Evolutionary conservation across 2,797 vertebrate genomes (phyloP).

Genomic region (Ceyx erithaca): DNA sequence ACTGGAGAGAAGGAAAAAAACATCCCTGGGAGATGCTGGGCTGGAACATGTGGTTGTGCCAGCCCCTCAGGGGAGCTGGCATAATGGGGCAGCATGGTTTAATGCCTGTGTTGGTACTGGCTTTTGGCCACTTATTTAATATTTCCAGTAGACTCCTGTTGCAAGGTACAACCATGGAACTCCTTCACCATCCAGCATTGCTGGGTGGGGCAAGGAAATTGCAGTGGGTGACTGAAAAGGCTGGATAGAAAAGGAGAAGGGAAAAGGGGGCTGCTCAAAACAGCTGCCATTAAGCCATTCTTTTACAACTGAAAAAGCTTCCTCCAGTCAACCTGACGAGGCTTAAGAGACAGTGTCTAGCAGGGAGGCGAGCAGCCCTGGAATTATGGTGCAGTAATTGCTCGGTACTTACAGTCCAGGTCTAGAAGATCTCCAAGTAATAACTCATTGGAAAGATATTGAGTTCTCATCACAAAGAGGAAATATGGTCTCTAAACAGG

Average conservation of each 20-base stretch:
- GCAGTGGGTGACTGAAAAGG: background rate
- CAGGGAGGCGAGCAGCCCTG: slow-evolving; percentile 1
- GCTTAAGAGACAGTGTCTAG: background rate
- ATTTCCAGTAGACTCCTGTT: fast-evolving
- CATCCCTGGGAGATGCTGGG: background rate
- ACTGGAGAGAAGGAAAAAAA: background rate
- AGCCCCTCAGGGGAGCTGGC: background rate
- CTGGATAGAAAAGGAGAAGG: background rate
- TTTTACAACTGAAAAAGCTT: background rate
- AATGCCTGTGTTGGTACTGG: background rate
- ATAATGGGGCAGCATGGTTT: fast-evolving
- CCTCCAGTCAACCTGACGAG: background rate
- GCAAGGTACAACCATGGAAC: background rate
- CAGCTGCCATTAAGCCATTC: background rate
- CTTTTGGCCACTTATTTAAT: background rate
- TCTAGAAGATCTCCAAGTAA: slow-evolving; percentile 43
- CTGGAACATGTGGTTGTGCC: background rate
- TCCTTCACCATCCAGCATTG: background rate
- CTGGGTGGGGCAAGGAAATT: background rate
- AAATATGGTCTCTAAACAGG: slow-evolving; percentile 73
- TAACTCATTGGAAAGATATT: slow-evolving; percentile 68
- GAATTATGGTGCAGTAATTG: slow-evolving; percentile 54
- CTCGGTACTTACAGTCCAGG: slow-evolving; percentile 57
- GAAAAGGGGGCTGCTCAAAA: background rate
- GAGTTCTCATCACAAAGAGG: slow-evolving; percentile 69